phyloP scores from a whole-genome alignment of 2,888 invertebrate species.

The Drosophila buzzatii region DNA sequence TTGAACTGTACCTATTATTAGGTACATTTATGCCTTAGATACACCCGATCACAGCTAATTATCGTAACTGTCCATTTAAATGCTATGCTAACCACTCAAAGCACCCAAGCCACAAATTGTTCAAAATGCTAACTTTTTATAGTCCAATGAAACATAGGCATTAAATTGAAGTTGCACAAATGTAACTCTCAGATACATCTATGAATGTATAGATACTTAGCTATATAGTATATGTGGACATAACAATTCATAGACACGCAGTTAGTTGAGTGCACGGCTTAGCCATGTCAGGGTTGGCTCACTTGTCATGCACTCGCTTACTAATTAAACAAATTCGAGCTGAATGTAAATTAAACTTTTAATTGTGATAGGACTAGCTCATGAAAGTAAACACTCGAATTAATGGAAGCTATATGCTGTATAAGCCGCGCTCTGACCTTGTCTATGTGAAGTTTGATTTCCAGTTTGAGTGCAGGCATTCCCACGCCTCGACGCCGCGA shows the following conservation, averaged over 20 bases:
- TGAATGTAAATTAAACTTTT: constrained; percentile 41
- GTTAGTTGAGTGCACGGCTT: constrained; percentile 2
- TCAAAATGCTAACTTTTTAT: constrained; percentile 42
- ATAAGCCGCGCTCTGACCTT: constrained; percentile 39
- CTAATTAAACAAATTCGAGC: constrained; percentile 41
- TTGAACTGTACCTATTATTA: constrained; percentile 18
- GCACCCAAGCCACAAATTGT: constrained; percentile 27
- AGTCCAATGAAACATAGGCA: constrained; percentile 33
- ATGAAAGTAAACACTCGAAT: constrained; percentile 62
- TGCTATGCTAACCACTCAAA: constrained; percentile 11
- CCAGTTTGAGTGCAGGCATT: constrained; percentile 53
- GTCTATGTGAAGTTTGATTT: constrained; percentile 30
- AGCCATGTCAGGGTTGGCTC: constrained; percentile 37
- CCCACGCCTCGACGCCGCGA: constrained; percentile 68
- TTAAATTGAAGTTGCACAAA: constrained; percentile 22
- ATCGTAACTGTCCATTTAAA: constrained; percentile 13
- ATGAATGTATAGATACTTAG: not conserved
- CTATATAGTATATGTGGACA: not conserved
- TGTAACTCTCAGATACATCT: constrained; percentile 9
- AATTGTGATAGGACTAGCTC: constrained; percentile 23
- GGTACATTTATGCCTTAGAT: not conserved
- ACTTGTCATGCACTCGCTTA: constrained; percentile 40
- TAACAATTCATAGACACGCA: not conserved
- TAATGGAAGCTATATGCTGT: constrained; percentile 23
- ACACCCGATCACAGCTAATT: constrained; percentile 20